Evolutionary conservation across 1,140 invertebrate genomes (phyloP).

Genomic region (Delia radicum): DNA sequence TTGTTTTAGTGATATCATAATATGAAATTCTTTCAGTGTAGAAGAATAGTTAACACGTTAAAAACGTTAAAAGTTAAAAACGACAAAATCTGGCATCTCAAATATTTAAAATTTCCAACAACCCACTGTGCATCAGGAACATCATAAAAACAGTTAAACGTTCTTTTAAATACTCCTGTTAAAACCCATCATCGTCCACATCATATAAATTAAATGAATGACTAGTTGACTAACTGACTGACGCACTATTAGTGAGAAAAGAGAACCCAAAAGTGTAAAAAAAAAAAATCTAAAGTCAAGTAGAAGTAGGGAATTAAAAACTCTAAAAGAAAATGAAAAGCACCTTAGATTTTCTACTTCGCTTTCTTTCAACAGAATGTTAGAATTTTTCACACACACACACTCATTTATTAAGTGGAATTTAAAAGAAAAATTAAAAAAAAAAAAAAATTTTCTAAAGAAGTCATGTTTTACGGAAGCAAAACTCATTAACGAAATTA

Average conservation of each 20-base stretch:
- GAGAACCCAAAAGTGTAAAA: not conserved
- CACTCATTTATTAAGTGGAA: not conserved
- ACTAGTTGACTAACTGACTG: not conserved
- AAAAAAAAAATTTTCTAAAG: not conserved
- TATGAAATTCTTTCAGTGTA: no score
- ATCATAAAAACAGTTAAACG: not conserved
- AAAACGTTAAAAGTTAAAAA: no score
- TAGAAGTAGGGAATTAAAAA: not conserved
- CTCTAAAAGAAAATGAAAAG: not conserved
- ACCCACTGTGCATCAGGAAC: not conserved
- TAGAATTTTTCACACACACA: not conserved
- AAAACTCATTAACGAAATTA: constrained; percentile 26
- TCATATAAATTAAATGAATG: not conserved
- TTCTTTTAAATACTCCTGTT: not conserved
- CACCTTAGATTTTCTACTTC: not conserved
- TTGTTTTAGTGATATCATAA: no score
- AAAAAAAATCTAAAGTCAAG: not conserved
- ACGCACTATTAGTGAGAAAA: not conserved
- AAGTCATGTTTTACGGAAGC: constrained; percentile 10
- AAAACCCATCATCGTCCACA: not conserved
- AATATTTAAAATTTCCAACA: no score
- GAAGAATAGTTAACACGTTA: no score
- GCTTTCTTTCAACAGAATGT: not conserved
- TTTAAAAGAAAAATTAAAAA: not conserved
- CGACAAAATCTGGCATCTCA: no score